Percentiles rank a stretch among this genome's conserved stretches.
Conservation (phyloP, 2,888 invertebrate genomes). For the Bimastos eiseni region DNA sequence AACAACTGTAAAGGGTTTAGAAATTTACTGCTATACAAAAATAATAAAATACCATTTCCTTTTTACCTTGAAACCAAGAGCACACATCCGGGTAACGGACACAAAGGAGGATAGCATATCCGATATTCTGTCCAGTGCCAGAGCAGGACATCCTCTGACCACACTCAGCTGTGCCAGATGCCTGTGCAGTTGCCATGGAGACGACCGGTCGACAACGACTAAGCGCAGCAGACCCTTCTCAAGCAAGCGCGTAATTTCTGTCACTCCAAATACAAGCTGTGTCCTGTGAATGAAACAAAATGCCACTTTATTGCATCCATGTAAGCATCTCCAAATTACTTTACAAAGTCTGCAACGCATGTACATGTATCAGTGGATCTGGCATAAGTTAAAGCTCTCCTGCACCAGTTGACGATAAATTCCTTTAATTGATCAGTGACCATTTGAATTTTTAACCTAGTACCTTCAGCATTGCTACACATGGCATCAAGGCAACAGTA, state of each 20-base stretch:
- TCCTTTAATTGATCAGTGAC: background rate
- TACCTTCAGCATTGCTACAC: background rate
- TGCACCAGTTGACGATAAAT: background rate
- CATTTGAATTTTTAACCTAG: background rate
- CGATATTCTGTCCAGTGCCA: constrained; percentile 30
- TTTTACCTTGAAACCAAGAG: constrained; percentile 30
- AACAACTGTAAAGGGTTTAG: background rate
- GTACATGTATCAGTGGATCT: background rate
- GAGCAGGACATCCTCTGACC: constrained; percentile 32
- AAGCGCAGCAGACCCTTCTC: constrained; percentile 10
- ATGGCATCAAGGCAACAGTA: background rate
- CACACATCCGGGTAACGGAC: constrained; percentile 32
- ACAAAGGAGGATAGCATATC: constrained; percentile 31
- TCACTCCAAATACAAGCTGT: constrained; percentile 4
- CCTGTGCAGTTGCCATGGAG: constrained; percentile 38
- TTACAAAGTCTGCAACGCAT: background rate
- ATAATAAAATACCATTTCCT: background rate
- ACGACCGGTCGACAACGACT: constrained; percentile 33
- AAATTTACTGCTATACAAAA: background rate
- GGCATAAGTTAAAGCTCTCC: background rate
- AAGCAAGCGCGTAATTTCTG: background rate
- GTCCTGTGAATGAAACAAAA: background rate
- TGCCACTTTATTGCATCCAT: background rate
- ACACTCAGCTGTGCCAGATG: constrained; percentile 32
- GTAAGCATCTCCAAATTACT: background rate